phyloP scores from a whole-genome alignment of 2,888 invertebrate genomes.

The Aspidiotus destructor region DNA sequence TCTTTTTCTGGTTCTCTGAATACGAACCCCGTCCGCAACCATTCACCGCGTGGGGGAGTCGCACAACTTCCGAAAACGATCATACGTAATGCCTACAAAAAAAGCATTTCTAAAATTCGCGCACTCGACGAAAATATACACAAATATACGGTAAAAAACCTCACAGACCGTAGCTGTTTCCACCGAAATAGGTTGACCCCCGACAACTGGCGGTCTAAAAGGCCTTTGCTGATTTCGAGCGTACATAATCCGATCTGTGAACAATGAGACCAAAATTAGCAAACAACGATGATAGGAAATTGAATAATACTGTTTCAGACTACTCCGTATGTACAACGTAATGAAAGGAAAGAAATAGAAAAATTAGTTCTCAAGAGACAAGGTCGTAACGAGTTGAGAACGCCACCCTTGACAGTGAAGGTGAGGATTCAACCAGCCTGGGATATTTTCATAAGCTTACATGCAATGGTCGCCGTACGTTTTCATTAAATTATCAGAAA shows the following conservation, averaged over 20 bases:
- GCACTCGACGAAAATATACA: background rate
- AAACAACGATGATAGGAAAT: too few relatives aligned
- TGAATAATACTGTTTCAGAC: too few relatives aligned
- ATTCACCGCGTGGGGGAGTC: slow-evolving; percentile 60
- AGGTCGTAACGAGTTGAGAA: background rate
- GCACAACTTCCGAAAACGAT: slow-evolving; percentile 57
- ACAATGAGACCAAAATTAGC: background rate
- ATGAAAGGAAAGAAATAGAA: too few relatives aligned
- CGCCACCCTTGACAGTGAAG: slow-evolving; percentile 16
- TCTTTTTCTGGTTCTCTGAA: slow-evolving; percentile 52
- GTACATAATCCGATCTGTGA: slow-evolving; percentile 54
- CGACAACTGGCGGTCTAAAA: slow-evolving; percentile 50
- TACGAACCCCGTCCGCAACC: slow-evolving; percentile 58
- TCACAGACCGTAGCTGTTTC: slow-evolving; percentile 54
- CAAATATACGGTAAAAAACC: background rate
- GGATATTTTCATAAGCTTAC: background rate
- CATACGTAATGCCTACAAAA: slow-evolving; percentile 51
- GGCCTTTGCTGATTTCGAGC: slow-evolving; percentile 48
- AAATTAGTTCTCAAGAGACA: background rate
- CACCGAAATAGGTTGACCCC: slow-evolving; percentile 55
- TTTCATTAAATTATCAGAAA: slow-evolving; percentile 20
- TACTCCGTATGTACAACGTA: too few relatives aligned
- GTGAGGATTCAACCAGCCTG: slow-evolving; percentile 11
- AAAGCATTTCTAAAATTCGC: background rate
- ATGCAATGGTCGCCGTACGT: background rate